Conservation (phyloP, 2,888 invertebrate species). For the Eupithecia dodoneata region DNA sequence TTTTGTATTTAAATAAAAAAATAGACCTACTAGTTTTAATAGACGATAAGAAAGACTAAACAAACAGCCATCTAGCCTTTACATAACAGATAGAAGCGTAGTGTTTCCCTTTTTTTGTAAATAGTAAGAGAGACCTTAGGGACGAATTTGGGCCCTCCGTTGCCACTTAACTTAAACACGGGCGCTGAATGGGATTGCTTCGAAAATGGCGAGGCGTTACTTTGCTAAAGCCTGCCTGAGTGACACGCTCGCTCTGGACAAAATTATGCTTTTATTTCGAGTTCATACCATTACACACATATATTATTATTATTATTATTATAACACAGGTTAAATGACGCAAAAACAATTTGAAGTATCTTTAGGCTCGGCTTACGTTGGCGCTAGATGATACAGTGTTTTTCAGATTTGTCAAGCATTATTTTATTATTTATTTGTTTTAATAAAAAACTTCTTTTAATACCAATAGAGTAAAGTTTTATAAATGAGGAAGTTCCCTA, state of each 20-base stretch:
- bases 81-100: constrained; percentile 35
- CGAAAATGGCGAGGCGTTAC: constrained; percentile 54
- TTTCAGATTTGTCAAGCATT: background rate
- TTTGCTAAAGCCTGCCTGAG: constrained; percentile 52
- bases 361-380: no score
- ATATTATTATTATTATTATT: no score
- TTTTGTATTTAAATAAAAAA: background rate
- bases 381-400: background rate
- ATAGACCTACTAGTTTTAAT: background rate
- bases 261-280: constrained; percentile 4
- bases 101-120: constrained; percentile 42
- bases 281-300: no score
- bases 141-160: constrained; percentile 48
- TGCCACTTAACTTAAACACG: constrained; percentile 60
- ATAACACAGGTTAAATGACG: no score
- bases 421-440: background rate
- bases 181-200: constrained; percentile 55
- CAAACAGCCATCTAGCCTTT: constrained; percentile 12
- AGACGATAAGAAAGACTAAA: background rate
- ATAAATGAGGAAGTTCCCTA: constrained; percentile 4
- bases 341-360: no score
- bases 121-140: constrained; percentile 42
- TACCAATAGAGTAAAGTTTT: background rate
- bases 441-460: background rate
- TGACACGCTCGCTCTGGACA: constrained; percentile 44